Evolutionary conservation across 2,113 vertebrate species (phyloP).

Genomic region (Sakesphorus luctuosus): DNA sequence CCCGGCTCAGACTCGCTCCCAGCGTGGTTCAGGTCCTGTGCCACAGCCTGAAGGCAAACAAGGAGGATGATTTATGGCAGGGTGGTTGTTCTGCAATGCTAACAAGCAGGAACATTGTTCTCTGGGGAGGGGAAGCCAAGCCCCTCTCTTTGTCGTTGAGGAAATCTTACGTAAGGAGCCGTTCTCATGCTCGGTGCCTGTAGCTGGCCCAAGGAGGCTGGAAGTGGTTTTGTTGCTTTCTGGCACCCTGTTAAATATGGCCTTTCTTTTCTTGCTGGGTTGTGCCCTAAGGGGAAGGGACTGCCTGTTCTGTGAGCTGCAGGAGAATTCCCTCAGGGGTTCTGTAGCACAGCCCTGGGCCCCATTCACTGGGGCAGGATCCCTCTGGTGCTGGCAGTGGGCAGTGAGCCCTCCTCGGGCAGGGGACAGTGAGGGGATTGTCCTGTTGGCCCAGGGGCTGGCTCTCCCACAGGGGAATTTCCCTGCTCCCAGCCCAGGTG

Average conservation of each 20-base stretch:
- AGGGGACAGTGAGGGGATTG: background rate
- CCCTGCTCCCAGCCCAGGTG: background rate
- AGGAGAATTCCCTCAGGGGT: slow-evolving; percentile 35
- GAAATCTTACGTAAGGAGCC: slow-evolving; percentile 29
- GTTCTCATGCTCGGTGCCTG: slow-evolving; percentile 10
- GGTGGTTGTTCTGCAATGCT: background rate
- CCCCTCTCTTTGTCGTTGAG: background rate
- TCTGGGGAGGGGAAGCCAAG: slow-evolving; percentile 15
- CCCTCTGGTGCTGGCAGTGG: background rate
- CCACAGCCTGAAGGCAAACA: background rate
- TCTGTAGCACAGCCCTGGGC: background rate
- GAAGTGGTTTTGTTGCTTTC: slow-evolving; percentile 60
- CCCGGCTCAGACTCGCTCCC: background rate
- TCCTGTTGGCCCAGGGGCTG: background rate
- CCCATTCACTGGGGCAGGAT: slow-evolving; percentile 27
- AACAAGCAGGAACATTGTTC: background rate
- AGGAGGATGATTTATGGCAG: background rate
- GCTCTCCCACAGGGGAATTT: background rate
- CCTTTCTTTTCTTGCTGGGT: slow-evolving; percentile 34
- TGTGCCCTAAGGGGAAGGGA: slow-evolving; percentile 54
- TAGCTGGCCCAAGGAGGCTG: slow-evolving; percentile 56
- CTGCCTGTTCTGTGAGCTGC: slow-evolving; percentile 52
- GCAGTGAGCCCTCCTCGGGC: background rate
- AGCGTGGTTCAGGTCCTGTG: background rate
- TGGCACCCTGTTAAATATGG: slow-evolving; percentile 68